Base-by-base conservation (phyloP, 2,888 invertebrate species). In the Papilio protenor region DNA sequence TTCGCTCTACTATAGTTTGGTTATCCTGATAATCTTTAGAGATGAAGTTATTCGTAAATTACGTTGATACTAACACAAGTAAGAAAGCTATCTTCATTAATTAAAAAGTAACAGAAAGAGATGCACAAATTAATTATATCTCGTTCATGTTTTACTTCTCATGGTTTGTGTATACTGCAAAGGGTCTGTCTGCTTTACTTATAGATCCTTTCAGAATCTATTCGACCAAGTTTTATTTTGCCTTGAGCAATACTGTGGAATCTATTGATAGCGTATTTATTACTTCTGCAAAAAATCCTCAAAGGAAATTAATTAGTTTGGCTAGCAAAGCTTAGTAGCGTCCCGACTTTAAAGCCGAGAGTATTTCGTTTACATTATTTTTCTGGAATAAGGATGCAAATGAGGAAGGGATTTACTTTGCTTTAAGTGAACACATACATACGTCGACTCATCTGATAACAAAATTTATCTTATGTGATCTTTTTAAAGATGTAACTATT, bases 251-350 rank as follows among this genome's bases (percentile, higher is more conserved):
- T 66, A n/a, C 18, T 40, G 40, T n/a, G 18, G 2, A n/a, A 18
- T 8, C n/a, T 40, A 14, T 11, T 18, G 18, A 40, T 40, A 40
- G 18, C n/a, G 64, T 66, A 66, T 66, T 66, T 66, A 40, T 66
- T 66, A 66, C 64, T 40, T 66, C 18, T 40, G 64, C 40, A 40
- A 11, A 18, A 59, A 66, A 64, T 18, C n/a, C 64, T 66, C 40
- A 40, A 40, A 66, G 40, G n/a, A 40, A 40, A n/a, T 66, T 40
- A 66, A 66, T 66, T 66, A 33, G 64, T 40, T 64, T 66, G 64
- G n/a, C 64, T 40, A 33, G 64, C 8, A 66, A 66, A 33, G 18
- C 18, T 66, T 40, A 18, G 64, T 40, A 66, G 18, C 18, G 64
- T 40, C n/a, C 40, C 18, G 33, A 11, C 40, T n/a, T 66, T 33